Evolutionary conservation across 1,140 invertebrate genomes (phyloP).

Genomic region (Acyrthosiphon pisum): DNA sequence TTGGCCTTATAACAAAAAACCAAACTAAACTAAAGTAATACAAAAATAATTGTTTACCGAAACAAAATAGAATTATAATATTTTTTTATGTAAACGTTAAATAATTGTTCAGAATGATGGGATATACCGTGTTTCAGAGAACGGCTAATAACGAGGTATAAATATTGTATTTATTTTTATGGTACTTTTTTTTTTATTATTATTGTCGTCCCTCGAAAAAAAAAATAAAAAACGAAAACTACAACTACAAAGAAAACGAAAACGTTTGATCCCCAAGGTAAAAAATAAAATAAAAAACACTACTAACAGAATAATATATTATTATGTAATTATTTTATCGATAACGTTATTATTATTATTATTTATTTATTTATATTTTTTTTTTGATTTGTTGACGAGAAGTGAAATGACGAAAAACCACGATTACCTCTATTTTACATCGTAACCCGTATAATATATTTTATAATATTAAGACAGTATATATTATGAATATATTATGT

Average conservation of each 20-base stretch:
- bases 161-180: not conserved
- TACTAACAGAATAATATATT: not conserved
- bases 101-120: not conserved
- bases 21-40: slow-evolving; percentile 17
- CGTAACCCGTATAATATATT: not conserved
- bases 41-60: slow-evolving; percentile 29
- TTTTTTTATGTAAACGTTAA: not conserved
- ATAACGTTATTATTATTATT: not conserved
- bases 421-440: slow-evolving; percentile 1
- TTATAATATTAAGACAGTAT: slow-evolving; percentile 8
- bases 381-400: not conserved
- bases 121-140: not conserved
- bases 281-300: not conserved
- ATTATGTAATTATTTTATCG: not conserved
- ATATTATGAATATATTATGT: no score
- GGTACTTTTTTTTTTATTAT: not conserved
- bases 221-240: not conserved
- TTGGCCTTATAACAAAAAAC: not conserved
- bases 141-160: slow-evolving; percentile 10
- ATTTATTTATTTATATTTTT: not conserved
- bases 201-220: slow-evolving; percentile 23
- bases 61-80: slow-evolving; percentile 34
- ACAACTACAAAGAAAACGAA: not conserved
- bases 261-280: slow-evolving; percentile 14
- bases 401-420: slow-evolving; percentile 17